Conservation (phyloP, 1,140 invertebrate genomes). For the Cheumatopsyche charites region DNA sequence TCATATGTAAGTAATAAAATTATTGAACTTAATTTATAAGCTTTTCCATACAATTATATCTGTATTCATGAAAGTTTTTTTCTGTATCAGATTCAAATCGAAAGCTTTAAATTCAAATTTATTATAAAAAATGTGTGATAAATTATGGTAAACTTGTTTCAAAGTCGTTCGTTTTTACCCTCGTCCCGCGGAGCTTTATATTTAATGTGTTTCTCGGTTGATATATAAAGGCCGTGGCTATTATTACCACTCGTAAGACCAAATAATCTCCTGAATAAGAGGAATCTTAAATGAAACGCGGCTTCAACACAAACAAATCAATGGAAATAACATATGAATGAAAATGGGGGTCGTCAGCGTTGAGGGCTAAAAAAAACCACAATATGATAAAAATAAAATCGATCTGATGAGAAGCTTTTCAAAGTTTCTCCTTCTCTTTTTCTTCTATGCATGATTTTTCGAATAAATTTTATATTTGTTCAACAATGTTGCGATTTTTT, state of each 20-base stretch:
- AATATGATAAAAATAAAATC: constrained; percentile 12
- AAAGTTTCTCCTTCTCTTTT: constrained; percentile 3
- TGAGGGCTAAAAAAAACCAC: constrained; percentile 1
- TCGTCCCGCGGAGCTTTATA: not conserved
- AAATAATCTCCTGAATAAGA: constrained; percentile 22
- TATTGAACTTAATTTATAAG: too few species aligned
- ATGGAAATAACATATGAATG: constrained; percentile 43
- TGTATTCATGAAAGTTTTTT: too few species aligned
- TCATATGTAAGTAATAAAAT: too few species aligned
- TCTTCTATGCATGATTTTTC: constrained; percentile 21
- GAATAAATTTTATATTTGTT: too few species aligned
- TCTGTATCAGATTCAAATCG: too few species aligned
- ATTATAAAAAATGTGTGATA: too few species aligned
- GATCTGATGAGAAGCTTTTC: constrained; percentile 1
- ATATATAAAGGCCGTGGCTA: constrained; percentile 22
- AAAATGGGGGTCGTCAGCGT: constrained; percentile 1
- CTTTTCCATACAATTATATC: too few species aligned
- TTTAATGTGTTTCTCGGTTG: constrained; percentile 20
- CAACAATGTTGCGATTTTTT: too few species aligned
- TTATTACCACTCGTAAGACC: constrained; percentile 22
- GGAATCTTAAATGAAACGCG: constrained; percentile 38
- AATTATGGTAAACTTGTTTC: too few species aligned
- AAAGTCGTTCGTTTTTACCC: not conserved
- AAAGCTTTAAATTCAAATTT: too few species aligned
- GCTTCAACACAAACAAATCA: constrained; percentile 34